Conservation (phyloP, 2,797 vertebrate genomes). For the Hyperoplus lanceolatus region DNA sequence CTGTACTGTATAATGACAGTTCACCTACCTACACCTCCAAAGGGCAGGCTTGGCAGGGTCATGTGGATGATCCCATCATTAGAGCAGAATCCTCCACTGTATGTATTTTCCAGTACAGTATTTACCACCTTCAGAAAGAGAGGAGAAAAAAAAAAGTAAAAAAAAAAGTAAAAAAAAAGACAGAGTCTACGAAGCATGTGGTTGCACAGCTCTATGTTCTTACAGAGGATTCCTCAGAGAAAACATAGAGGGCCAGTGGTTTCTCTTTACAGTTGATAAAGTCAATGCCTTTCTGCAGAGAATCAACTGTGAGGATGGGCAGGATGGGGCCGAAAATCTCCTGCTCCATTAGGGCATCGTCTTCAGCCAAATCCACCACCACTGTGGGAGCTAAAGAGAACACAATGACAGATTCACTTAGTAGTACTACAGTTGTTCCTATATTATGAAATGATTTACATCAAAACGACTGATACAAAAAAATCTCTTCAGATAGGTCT, state of each 20-base stretch:
- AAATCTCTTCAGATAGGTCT: too few species aligned
- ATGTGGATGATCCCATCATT: slow-evolving; percentile 91
- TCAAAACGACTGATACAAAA: too few species aligned
- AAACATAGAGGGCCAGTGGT: slow-evolving; percentile 89
- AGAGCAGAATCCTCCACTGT: slow-evolving; percentile 91
- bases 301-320: slow-evolving; percentile 85
- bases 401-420: background rate
- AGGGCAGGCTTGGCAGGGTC: slow-evolving; percentile 85
- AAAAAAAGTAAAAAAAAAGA: background rate
- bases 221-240: slow-evolving; percentile 88
- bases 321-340: slow-evolving; percentile 95
- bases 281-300: slow-evolving; percentile 85
- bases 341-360: slow-evolving; percentile 89
- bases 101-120: slow-evolving; percentile 87
- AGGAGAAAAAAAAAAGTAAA: background rate
- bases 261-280: slow-evolving; percentile 87
- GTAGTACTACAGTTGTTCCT: too few species aligned
- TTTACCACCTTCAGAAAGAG: slow-evolving; percentile 83
- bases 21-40: slow-evolving; percentile 90
- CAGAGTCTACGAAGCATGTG: background rate
- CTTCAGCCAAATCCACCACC: slow-evolving; percentile 87
- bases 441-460: too few species aligned
- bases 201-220: background rate
- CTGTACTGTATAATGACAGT: background rate
- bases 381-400: slow-evolving; percentile 89